phyloP scores from a whole-genome alignment of 2,888 invertebrate genomes.

The Syrista parreyssii region DNA sequence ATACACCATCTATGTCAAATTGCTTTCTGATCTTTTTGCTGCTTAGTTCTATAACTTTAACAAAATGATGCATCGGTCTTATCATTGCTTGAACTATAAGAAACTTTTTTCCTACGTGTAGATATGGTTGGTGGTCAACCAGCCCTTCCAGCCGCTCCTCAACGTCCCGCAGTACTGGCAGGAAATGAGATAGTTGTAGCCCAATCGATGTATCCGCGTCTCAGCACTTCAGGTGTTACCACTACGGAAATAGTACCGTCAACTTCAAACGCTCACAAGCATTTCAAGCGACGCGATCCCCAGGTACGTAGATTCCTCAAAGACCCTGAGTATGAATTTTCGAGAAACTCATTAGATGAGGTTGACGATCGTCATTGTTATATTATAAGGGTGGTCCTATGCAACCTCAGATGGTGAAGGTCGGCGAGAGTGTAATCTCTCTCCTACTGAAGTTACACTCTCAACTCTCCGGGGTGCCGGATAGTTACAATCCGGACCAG shows the following conservation, averaged over 20 bases:
- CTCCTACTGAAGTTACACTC: constrained; percentile 90
- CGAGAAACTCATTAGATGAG: background rate
- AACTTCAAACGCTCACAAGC: constrained; percentile 56
- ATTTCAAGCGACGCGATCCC: constrained; percentile 51
- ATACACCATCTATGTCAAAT: background rate
- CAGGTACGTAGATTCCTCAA: constrained; percentile 39
- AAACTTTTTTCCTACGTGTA: background rate
- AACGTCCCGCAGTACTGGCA: constrained; percentile 62
- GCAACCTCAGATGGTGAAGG: constrained; percentile 68
- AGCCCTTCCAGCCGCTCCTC: constrained; percentile 58
- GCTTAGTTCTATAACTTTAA: background rate
- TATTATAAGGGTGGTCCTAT: constrained; percentile 36
- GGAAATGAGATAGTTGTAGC: constrained; percentile 64
- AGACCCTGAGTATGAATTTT: background rate
- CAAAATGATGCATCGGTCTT: background rate
- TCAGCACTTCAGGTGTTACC: constrained; percentile 31
- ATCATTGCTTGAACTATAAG: background rate
- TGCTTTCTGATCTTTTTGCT: background rate
- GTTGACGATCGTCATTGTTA: background rate
- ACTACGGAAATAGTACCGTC: constrained; percentile 60
- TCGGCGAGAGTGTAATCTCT: constrained; percentile 91
- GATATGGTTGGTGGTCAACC: constrained; percentile 41
- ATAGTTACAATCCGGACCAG: constrained; percentile 75
- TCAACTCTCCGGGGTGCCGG: constrained; percentile 84
- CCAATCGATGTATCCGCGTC: constrained; percentile 45